Conservation (phyloP, 2,797 vertebrate genomes). For the Carapus acus region DNA sequence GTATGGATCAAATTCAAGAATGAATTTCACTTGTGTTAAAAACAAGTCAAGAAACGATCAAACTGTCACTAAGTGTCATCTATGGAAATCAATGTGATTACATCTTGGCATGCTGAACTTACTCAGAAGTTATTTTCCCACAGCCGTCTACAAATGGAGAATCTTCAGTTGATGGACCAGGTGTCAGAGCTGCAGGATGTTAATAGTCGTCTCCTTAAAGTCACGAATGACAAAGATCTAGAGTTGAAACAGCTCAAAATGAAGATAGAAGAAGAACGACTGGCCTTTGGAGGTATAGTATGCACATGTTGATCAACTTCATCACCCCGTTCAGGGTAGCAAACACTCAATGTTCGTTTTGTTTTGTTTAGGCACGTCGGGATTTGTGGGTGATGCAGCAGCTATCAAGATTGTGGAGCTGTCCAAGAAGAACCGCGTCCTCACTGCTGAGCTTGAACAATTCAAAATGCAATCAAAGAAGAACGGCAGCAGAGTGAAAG, state of each 20-base stretch:
- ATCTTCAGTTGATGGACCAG: constrained; percentile 68
- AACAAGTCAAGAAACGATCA: too few relatives aligned
- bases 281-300: constrained; percentile 78
- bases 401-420: constrained; percentile 90
- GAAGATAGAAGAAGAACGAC: constrained; percentile 79
- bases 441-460: constrained; percentile 76
- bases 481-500: constrained; percentile 74
- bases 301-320: background rate
- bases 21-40: too few relatives aligned
- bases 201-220: constrained; percentile 83
- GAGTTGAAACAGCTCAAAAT: constrained; percentile 84
- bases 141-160: constrained; percentile 73
- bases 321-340: background rate
- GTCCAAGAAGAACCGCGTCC: constrained; percentile 84
- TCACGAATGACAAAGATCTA: constrained; percentile 85
- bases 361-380: constrained; percentile 70
- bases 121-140: background rate
- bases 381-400: constrained; percentile 78
- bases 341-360: background rate
- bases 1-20: too few relatives aligned
- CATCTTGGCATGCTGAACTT: background rate
- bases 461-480: constrained; percentile 81
- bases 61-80: too few relatives aligned
- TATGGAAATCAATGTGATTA: too few relatives aligned
- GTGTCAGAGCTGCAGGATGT: constrained; percentile 82